Percentiles rank a stretch among this genome's conserved stretches.
Evolutionary conservation across 1,140 invertebrate genomes (phyloP).

Genomic region (Drosophila ficusphila): DNA sequence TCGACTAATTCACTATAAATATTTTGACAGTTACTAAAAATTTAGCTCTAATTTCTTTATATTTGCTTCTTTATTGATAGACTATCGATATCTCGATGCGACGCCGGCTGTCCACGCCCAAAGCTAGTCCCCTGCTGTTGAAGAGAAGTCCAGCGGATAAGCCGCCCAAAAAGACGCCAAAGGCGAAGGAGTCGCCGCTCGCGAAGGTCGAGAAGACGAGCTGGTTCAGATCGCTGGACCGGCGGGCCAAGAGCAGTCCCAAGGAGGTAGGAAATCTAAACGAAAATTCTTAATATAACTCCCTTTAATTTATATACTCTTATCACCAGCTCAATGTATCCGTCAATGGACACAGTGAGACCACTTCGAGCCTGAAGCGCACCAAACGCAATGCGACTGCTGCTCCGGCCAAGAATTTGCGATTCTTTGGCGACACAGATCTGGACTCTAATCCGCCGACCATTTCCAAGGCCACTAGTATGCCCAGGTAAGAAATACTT

Average conservation of each 20-base stretch:
- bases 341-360: slow-evolving; percentile 84
- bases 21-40: not conserved
- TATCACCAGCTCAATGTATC: slow-evolving; percentile 65
- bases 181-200: slow-evolving; percentile 45
- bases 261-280: slow-evolving; percentile 68
- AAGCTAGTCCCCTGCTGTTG: slow-evolving; percentile 86
- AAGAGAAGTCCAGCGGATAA: slow-evolving; percentile 78
- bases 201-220: slow-evolving; percentile 83
- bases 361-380: slow-evolving; percentile 83
- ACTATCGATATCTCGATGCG: slow-evolving; percentile 85
- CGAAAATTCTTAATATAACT: not conserved
- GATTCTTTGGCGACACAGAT: slow-evolving; percentile 93
- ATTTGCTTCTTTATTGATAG: slow-evolving; percentile 19
- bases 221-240: slow-evolving; percentile 88
- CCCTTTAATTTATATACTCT: too few species aligned
- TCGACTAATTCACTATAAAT: not conserved
- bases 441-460: slow-evolving; percentile 87
- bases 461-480: slow-evolving; percentile 86
- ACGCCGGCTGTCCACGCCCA: slow-evolving; percentile 89
- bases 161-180: slow-evolving; percentile 58
- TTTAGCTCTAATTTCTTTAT: not conserved
- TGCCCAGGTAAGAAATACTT: slow-evolving; percentile 83
- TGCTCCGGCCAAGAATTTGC: slow-evolving; percentile 87
- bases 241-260: slow-evolving; percentile 85
- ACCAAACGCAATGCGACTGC: slow-evolving; percentile 84